These are phyloP conservation scores for Etheostoma spectabile DNA, from an alignment of 2,113 vertebrate species.

Conservation along the genomic window DNA sequence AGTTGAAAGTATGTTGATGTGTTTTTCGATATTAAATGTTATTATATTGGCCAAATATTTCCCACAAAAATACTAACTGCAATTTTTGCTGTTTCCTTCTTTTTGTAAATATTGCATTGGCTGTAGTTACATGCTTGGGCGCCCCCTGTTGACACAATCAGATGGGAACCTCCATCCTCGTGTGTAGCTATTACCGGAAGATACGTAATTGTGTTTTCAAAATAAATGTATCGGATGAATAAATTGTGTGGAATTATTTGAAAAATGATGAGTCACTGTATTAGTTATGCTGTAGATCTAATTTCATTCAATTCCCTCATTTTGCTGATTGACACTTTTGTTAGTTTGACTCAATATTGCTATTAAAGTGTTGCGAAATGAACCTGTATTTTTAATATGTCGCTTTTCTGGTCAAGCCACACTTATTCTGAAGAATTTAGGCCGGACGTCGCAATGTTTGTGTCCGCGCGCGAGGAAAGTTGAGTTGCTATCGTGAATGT, in stretches of 20 bases:
- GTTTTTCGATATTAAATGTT: not conserved
- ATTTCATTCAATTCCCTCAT: not conserved
- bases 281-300: too few relatives aligned
- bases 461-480: slow-evolving; percentile 34
- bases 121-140: not conserved
- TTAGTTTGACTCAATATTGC: not conserved
- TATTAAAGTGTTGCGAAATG: not conserved
- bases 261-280: not conserved
- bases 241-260: not conserved
- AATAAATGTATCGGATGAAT: not conserved
- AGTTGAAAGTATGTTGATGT: not conserved
- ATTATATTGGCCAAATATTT: not conserved
- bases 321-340: not conserved
- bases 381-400: not conserved
- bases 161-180: too few relatives aligned
- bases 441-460: slow-evolving; percentile 21
- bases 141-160: not conserved
- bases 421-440: slow-evolving; percentile 46
- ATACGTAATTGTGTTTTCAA: not conserved
- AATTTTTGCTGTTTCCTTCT: not conserved
- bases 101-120: too few relatives aligned
- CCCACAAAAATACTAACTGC: not conserved
- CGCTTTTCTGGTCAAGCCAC: too few relatives aligned
- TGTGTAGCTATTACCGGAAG: not conserved
- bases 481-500: not conserved